A percentile compares a stretch with the other conserved stretches of the same genome.
Conservation (phyloP, 2,797 vertebrate genomes). For the Falco concolor region DNA sequence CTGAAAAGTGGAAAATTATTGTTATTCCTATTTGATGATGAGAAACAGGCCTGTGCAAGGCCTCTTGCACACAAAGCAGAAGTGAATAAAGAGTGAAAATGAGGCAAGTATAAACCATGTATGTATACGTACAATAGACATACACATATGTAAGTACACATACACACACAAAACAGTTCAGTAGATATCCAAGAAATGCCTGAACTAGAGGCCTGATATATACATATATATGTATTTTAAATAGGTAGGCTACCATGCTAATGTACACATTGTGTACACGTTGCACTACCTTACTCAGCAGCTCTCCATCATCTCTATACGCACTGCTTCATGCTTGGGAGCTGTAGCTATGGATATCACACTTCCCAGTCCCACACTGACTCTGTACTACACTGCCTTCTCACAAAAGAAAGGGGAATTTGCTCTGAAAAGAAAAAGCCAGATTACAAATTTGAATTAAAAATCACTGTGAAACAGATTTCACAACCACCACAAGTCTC, state of each 20-base stretch:
- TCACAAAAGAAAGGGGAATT: neutral
- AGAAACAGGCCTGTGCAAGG: neutral
- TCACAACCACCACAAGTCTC: neutral
- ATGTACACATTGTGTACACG: too few relatives aligned
- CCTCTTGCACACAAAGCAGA: neutral
- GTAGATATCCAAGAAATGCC: neutral
- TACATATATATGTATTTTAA: too few relatives aligned
- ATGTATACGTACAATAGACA: neutral
- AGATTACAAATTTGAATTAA: neutral
- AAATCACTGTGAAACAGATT: neutral
- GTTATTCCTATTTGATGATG: neutral
- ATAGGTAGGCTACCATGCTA: neutral
- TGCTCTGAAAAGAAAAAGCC: neutral
- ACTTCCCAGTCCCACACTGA: neutral
- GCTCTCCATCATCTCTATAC: neutral
- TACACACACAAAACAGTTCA: neutral
- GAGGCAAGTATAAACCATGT: fast-evolving
- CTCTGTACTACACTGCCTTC: neutral
- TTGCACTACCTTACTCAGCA: neutral
- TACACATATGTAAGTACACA: neutral
- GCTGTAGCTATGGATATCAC: neutral
- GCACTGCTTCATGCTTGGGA: neutral
- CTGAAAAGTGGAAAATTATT: neutral
- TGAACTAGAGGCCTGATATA: neutral
- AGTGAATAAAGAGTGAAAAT: neutral